Evolutionary conservation across 2,113 vertebrate genomes (phyloP).

Genomic region (Varanus komodoensis): DNA sequence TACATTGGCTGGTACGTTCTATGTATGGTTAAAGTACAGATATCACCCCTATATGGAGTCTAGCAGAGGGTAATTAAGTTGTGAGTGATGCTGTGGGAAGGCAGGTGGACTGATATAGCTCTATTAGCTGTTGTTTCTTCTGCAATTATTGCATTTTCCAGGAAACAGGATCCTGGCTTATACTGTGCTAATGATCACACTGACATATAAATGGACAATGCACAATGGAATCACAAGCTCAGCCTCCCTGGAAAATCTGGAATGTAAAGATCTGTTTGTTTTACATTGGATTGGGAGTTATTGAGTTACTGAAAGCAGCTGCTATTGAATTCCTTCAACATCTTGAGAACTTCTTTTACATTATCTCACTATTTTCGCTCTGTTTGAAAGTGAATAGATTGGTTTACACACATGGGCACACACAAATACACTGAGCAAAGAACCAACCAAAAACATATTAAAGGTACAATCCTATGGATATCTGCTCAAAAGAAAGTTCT

Average conservation of each 20-base stretch:
- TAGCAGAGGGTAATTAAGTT: neutral
- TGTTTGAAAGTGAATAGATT: constrained; percentile 31
- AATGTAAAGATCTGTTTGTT: constrained; percentile 16
- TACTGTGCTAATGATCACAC: neutral
- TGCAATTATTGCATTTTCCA: neutral
- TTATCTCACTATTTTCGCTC: constrained; percentile 27
- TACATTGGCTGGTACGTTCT: too few species aligned
- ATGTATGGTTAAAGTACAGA: too few species aligned
- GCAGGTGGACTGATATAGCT: neutral
- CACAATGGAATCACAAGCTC: neutral
- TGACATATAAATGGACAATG: neutral
- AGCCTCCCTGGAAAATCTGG: neutral
- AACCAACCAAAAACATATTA: too few species aligned
- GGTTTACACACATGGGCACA: constrained; percentile 1
- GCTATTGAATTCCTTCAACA: constrained; percentile 33
- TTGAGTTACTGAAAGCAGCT: constrained; percentile 34
- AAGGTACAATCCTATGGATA: too few species aligned
- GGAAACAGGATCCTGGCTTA: neutral
- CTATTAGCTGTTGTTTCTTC: neutral
- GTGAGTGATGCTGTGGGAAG: neutral
- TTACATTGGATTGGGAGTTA: constrained; percentile 46
- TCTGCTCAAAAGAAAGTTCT: too few species aligned
- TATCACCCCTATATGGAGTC: neutral
- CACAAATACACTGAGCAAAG: too few species aligned
- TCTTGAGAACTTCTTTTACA: constrained; percentile 21